A percentile compares a stretch with the other conserved stretches of the same genome.
Evolutionary conservation across 1,140 invertebrate species (phyloP).

Genomic region (Drosophila chauvacae): DNA sequence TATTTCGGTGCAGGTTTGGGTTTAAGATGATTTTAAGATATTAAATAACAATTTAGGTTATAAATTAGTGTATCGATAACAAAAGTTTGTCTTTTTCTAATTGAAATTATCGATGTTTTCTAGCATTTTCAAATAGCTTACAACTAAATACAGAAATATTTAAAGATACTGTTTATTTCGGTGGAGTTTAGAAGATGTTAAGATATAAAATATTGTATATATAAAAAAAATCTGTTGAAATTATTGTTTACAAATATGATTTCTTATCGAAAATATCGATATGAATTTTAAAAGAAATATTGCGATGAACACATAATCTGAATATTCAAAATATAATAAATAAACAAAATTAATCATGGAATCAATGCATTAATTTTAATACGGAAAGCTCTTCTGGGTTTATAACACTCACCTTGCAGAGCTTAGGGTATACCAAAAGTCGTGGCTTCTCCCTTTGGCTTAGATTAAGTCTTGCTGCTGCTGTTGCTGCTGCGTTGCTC

Average conservation of each 20-base stretch:
- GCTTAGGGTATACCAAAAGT: not conserved
- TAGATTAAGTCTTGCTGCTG: constrained; percentile 14
- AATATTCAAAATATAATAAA: no score
- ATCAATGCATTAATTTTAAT: not conserved
- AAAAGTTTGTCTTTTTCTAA: no score
- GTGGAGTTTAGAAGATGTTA: no score
- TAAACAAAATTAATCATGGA: no score
- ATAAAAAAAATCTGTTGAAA: not conserved
- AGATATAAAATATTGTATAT: not conserved
- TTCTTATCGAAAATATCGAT: not conserved
- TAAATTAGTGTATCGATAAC: no score
- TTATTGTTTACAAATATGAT: not conserved
- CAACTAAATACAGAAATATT: no score
- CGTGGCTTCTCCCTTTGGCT: not conserved
- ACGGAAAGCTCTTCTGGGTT: not conserved
- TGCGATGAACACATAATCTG: no score
- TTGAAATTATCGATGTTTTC: no score
- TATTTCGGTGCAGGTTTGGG: no score
- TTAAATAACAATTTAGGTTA: not conserved
- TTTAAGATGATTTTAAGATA: no score
- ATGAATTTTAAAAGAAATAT: not conserved
- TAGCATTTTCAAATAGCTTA: no score
- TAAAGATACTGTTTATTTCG: no score
- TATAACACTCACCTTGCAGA: not conserved
- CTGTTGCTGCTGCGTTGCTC: not conserved